Percentiles rank a stretch among this genome's conserved stretches.
Conservation (phyloP, 2,113 vertebrate species). For the Pitta sordida region DNA sequence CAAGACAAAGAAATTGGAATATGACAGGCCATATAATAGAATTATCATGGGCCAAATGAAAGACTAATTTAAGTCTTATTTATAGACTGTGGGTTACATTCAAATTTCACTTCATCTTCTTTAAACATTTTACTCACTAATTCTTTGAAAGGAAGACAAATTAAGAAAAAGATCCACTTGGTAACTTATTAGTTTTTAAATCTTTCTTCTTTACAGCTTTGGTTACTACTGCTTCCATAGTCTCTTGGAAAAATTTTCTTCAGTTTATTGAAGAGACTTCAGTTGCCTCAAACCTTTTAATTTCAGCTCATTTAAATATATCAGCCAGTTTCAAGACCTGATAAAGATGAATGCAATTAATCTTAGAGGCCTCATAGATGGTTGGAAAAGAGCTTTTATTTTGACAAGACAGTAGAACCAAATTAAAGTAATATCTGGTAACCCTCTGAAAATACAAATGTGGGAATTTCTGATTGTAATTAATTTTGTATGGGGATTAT, state of each 20-base stretch:
- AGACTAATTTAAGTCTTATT: constrained; percentile 22
- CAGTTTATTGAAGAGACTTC: constrained; percentile 60
- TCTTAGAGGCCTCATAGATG: constrained; percentile 21
- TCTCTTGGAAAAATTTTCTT: constrained; percentile 17
- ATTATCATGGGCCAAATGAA: constrained; percentile 17
- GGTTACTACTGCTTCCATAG: constrained; percentile 26
- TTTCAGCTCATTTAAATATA: constrained; percentile 69
- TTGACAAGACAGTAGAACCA: neutral
- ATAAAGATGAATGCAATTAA: constrained; percentile 68
- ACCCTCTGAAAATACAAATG: neutral
- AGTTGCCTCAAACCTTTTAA: constrained; percentile 58
- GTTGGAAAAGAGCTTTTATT: constrained; percentile 44
- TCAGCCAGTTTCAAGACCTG: constrained; percentile 52
- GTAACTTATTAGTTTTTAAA: constrained; percentile 43
- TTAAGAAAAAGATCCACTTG: constrained; percentile 47
- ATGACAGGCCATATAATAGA: neutral
- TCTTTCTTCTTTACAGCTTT: constrained; percentile 47
- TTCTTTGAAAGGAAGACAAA: constrained; percentile 50
- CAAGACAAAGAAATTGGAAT: neutral
- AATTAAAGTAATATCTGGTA: constrained; percentile 36
- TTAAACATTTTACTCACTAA: constrained; percentile 16
- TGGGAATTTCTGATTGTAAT: constrained; percentile 37
- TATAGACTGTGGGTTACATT: constrained; percentile 10
- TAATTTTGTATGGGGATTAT: constrained; percentile 44
- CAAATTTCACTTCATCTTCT: constrained; percentile 33